These are phyloP conservation scores for Stenurella melanura DNA, from an alignment of 2,888 invertebrate genomes.

Conservation along the genomic window DNA sequence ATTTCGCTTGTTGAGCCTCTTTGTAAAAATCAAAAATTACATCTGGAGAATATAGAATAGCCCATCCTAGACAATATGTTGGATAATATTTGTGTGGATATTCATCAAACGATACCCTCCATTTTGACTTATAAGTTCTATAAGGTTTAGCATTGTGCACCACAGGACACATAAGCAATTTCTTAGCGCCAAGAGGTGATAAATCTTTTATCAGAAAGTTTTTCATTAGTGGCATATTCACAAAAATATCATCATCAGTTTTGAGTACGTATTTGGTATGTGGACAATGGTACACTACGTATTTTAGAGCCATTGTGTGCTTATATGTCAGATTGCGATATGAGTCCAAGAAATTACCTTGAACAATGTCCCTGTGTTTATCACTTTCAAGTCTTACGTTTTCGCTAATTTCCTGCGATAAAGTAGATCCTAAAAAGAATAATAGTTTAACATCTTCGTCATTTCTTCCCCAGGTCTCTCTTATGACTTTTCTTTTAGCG, in stretches of 20 bases:
- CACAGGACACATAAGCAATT: conserved; percentile 80
- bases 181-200: conserved; percentile 77
- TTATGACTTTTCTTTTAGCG: conserved; percentile 79
- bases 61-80: conserved; percentile 84
- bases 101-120: conserved; percentile 83
- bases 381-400: conserved; percentile 75
- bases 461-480: conserved; percentile 83
- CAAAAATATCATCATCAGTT: conserved; percentile 85
- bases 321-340: conserved; percentile 90
- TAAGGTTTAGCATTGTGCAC: conserved; percentile 44
- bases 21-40: conserved; percentile 73
- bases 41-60: conserved; percentile 77
- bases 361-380: conserved; percentile 80
- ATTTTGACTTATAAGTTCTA: conserved; percentile 82
- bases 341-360: conserved; percentile 84
- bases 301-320: conserved; percentile 87
- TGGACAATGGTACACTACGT: conserved; percentile 82
- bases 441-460: conserved; percentile 76
- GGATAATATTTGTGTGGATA: conserved; percentile 81
- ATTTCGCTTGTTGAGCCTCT: conserved; percentile 75
- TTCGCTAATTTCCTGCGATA: conserved; percentile 44
- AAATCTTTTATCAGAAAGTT: conserved; percentile 76
- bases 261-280: conserved; percentile 80
- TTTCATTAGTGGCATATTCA: conserved; percentile 79
- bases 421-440: conserved; percentile 74